Evolutionary conservation across 2,113 vertebrate species (phyloP).

Genomic region (Nanorana parkeri): DNA sequence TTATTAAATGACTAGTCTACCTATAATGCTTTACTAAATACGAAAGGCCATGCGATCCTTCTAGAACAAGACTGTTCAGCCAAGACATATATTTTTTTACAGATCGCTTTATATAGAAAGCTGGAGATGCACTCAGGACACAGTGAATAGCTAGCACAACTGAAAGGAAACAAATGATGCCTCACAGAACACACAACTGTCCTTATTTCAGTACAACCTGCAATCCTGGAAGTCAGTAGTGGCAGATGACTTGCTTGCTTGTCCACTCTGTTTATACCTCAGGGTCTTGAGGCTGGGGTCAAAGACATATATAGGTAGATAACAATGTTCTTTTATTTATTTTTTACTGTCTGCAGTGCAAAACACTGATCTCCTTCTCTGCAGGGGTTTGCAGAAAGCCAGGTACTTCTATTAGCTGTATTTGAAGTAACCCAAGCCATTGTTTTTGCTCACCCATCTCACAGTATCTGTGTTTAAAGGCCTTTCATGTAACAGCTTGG

Average conservation of each 20-base stretch:
- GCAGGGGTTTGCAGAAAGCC: too few relatives aligned
- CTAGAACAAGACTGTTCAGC: not conserved
- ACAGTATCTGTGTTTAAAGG: too few relatives aligned
- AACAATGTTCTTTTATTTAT: not conserved
- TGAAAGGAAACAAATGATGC: constrained; percentile 10
- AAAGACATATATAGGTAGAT: not conserved
- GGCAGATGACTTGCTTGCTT: not conserved
- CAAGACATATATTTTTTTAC: not conserved
- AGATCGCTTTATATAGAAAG: not conserved
- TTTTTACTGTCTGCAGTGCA: too few relatives aligned
- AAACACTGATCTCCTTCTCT: not conserved
- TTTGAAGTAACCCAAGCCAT: too few relatives aligned
- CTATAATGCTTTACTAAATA: not conserved
- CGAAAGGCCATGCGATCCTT: not conserved
- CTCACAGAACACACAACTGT: not conserved
- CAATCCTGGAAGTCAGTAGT: constrained; percentile 10
- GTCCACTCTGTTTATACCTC: not conserved
- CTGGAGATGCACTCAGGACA: not conserved
- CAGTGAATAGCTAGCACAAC: not conserved
- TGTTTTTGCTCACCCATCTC: too few relatives aligned
- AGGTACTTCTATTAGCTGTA: too few relatives aligned
- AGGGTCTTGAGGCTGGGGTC: not conserved
- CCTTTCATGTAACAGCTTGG: too few relatives aligned
- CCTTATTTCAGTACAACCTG: not conserved
- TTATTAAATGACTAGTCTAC: not conserved